Conservation (phyloP, 1,140 invertebrate species). For the Ericerus pela region DNA sequence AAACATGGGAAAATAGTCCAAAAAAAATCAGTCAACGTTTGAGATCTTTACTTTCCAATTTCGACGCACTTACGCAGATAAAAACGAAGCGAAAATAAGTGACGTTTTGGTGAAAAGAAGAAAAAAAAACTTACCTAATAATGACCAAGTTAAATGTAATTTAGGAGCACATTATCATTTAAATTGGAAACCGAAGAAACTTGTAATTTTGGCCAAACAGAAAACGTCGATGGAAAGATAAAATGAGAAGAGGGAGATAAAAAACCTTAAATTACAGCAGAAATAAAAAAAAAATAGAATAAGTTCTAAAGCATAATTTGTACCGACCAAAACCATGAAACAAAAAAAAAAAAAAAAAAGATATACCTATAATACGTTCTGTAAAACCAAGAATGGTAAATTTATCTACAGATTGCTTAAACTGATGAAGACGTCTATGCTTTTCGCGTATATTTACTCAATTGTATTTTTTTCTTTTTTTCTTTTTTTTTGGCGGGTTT, state of each 20-base stretch:
- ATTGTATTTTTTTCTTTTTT: too few relatives aligned
- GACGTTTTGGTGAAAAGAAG: neutral
- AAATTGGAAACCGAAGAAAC: constrained; percentile 11
- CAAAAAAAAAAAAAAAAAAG: neutral
- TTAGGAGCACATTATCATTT: constrained; percentile 10
- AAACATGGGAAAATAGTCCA: too few relatives aligned
- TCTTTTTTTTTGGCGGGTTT: too few relatives aligned
- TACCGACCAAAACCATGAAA: too few relatives aligned
- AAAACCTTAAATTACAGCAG: too few relatives aligned
- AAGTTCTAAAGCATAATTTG: too few relatives aligned
- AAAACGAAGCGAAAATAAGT: neutral
- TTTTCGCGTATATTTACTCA: too few relatives aligned
- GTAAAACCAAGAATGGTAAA: too few relatives aligned
- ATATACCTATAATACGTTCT: neutral
- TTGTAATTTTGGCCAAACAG: constrained; percentile 8
- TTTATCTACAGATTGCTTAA: too few relatives aligned
- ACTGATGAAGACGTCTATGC: too few relatives aligned
- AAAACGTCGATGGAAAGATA: constrained; percentile 2
- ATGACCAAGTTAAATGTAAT: constrained; percentile 8
- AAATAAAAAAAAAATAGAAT: neutral
- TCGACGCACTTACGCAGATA: neutral
- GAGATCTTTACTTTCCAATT: neutral
- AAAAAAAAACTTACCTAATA: constrained; percentile 2
- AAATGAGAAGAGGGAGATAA: neutral
- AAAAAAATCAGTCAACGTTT: too few relatives aligned